Evolutionary conservation across 1,140 invertebrate species (phyloP), one percentile per base, ranked within the genome.

Genomic region (Drosophila sulfurigaster): DNA sequence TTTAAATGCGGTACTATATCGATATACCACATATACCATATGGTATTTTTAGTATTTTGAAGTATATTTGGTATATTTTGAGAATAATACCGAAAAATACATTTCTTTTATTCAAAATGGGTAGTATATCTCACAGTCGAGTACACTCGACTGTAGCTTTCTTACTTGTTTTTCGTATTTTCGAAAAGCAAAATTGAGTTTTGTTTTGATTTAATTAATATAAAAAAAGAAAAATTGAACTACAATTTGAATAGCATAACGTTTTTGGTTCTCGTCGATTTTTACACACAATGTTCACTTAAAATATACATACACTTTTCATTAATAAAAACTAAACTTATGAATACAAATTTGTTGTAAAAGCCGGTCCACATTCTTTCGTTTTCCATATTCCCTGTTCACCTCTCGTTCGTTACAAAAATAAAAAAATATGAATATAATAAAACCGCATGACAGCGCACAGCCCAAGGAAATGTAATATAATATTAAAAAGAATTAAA

Each of bases 221-320:
- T 65, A 67, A 67, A 70, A 45, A 79, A 67, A 43, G 2, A 13
- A 49, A 70, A 82, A 87, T 82, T 82, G 62, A 86, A 82, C 83
- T 88, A 87, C 66, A 73, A 88, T 78, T 77, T 87, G 82, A 87
- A 88, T 87, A 87, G 82, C 72, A 87, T 87, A 87, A 88, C 76
- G 65, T 87, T 82, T 87, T 87, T 87, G 82, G 82, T 87, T 87
- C 11, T 62, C 62, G 67, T 78, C 66, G 28, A 70, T 75, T 13
- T 35, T 75, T 63, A 57, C 43, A 48, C 41, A 56, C 68, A 64
- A 49, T 64, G 51, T 75, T 65, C 62, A 79, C 57, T 48, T 13
- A 56, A 65, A 56, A 43, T 20, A 41, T 48, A 49, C 15, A n/a
- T 51, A 43, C 1, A 69, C 38, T 25, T 71, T 7, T 35, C 45